Evolutionary conservation across 2,113 vertebrate genomes (phyloP), one percentile per base, ranked within the genome.

Genomic region (Cnemophilus loriae): DNA sequence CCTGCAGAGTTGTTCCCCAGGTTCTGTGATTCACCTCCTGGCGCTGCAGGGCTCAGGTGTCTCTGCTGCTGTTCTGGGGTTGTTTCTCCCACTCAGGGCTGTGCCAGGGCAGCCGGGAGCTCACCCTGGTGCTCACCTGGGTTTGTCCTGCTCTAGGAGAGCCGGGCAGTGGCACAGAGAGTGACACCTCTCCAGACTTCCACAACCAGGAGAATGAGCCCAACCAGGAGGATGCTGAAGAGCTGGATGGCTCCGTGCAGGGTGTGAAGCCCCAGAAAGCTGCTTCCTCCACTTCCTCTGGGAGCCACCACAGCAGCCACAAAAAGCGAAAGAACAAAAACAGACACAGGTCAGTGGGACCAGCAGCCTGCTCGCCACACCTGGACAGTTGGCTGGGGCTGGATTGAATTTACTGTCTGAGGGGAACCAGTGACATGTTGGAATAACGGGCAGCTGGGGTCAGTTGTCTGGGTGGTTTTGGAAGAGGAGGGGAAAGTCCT

Each of bases 281-380:
- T 5, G 98, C 99, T 56, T 99, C 99, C 13, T 99, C 99, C 7
- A 96, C 98, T 23, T 99, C 99, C 78, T 99, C 99, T 5, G 98
- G 99, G 89, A 98, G 99, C 88, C 99, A 99, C 95, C 99, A 99
- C 87, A 99, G 98, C 92, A 99, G 99, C 98, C 99, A 99, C 98
- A 99, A 99, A 98, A 99, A 99, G 94, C 95, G 99, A 96, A 99
- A 99, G 98, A 99, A 99, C 97, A 99, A 99, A 98, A 99, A 99
- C 97, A 98, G 99, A 94, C 99, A 99, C 99, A 99, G 99, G 99
- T 99, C 97, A 97, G 98, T 97, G 97, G 89, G 32, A 46, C 63
- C 87, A 61, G 78, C 79, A 56, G 83, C 84, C 61, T 52, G 56
- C 73, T n/a, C 10, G 1, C 21, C 35, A 3, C 23, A 65, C 57